phyloP scores from a whole-genome alignment of 1,140 invertebrate species.

The Drosophila melanogaster region Release_6_plus_ISO1_MT NC_004354.4:10959501-10960000 shows the following conservation, averaged over 20 bases:
- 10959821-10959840: constrained; percentile 28
- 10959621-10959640: constrained; percentile 61
- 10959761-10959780: constrained; percentile 6
- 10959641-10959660: constrained; percentile 57
- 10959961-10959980: constrained; percentile 57
- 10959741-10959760: constrained; percentile 39
- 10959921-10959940: not conserved
- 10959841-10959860: constrained; percentile 67
- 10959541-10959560: constrained; percentile 10
- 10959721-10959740: constrained; percentile 44
- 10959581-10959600: constrained; percentile 66
- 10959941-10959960: constrained; percentile 41
- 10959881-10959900: constrained; percentile 1
- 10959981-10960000: constrained; percentile 9
- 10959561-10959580: constrained; percentile 19
- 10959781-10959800: not conserved
- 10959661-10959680: constrained; percentile 57
- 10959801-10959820: constrained; percentile 19
- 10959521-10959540: constrained; percentile 19
- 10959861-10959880: constrained; percentile 79
- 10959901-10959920: not conserved
- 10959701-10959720: constrained; percentile 26
- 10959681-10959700: not conserved
- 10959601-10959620: constrained; percentile 49
- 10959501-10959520: not conserved